Conservation (phyloP, 1,140 invertebrate genomes). For the Manduca sexta region DNA sequence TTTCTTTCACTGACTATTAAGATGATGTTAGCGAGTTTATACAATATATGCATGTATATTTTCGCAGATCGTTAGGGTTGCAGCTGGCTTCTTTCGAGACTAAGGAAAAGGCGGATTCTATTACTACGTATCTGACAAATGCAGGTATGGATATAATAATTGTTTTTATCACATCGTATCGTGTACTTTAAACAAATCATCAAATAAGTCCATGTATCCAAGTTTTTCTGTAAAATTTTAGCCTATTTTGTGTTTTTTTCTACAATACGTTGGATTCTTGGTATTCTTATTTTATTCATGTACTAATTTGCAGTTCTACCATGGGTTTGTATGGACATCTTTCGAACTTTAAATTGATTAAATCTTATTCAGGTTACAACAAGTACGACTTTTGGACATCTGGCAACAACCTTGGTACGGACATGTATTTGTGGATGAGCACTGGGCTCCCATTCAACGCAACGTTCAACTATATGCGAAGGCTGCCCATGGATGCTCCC, state of each 20-base stretch:
- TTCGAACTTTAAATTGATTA: too few relatives aligned
- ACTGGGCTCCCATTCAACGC: slow-evolving; percentile 89
- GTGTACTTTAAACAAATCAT: too few relatives aligned
- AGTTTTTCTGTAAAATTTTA: too few relatives aligned
- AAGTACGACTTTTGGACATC: slow-evolving; percentile 93
- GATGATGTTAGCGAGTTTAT: too few relatives aligned
- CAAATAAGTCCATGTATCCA: too few relatives aligned
- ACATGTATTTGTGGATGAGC: slow-evolving; percentile 93
- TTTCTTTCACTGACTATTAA: too few relatives aligned
- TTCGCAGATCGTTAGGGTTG: slow-evolving; percentile 82
- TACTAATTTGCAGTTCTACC: too few relatives aligned
- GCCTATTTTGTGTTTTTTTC: too few relatives aligned
- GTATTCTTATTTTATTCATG: too few relatives aligned
- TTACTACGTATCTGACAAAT: slow-evolving; percentile 86
- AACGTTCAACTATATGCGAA: slow-evolving; percentile 87
- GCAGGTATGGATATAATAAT: slow-evolving; percentile 70
- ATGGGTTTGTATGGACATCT: too few relatives aligned
- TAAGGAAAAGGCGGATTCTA: slow-evolving; percentile 87
- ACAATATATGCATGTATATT: slow-evolving; percentile 4
- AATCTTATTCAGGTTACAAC: slow-evolving; percentile 76
- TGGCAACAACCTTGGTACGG: slow-evolving; percentile 88
- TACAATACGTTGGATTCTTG: too few relatives aligned
- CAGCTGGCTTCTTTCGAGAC: slow-evolving; percentile 89
- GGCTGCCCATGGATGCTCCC: slow-evolving; percentile 64
- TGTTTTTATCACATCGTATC: too few relatives aligned